phyloP scores from a whole-genome alignment of 2,113 vertebrate species.

The Monarcha castaneiventris region DNA sequence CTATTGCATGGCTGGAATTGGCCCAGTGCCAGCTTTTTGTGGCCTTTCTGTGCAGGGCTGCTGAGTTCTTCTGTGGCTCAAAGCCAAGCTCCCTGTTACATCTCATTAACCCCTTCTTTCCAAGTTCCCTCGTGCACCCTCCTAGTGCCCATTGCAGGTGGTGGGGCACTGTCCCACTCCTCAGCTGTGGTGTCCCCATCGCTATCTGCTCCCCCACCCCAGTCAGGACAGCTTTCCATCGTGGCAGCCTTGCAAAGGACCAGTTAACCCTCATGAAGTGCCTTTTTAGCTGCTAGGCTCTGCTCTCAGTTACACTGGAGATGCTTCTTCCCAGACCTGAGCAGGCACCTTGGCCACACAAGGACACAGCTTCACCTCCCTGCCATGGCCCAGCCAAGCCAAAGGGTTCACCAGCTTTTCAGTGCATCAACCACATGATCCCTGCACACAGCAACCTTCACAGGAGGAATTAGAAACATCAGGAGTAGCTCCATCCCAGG shows the following conservation, averaged over 20 bases:
- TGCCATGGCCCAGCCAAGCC: rapidly evolving
- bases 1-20: not conserved
- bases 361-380: not conserved
- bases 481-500: not conserved
- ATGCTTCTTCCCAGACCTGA: not conserved
- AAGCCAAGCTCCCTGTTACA: not conserved
- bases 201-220: not conserved
- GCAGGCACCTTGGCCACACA: not conserved
- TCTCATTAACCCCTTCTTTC: not conserved
- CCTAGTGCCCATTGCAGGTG: rapidly evolving
- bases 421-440: rapidly evolving
- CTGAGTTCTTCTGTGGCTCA: not conserved
- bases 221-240: not conserved
- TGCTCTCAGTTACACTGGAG: rapidly evolving
- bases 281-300: not conserved
- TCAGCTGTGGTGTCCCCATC: not conserved
- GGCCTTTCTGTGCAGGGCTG: not conserved
- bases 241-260: rapidly evolving
- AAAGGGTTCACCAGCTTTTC: not conserved
- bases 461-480: not conserved
- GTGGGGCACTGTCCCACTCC: not conserved
- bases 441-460: not conserved
- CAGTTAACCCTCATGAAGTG: not conserved
- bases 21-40: not conserved
- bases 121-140: no score